Evolutionary conservation across 35 echinoderm and acorn worm genomes (phyloP).

Genomic region (Ophioderma brevispina): DNA sequence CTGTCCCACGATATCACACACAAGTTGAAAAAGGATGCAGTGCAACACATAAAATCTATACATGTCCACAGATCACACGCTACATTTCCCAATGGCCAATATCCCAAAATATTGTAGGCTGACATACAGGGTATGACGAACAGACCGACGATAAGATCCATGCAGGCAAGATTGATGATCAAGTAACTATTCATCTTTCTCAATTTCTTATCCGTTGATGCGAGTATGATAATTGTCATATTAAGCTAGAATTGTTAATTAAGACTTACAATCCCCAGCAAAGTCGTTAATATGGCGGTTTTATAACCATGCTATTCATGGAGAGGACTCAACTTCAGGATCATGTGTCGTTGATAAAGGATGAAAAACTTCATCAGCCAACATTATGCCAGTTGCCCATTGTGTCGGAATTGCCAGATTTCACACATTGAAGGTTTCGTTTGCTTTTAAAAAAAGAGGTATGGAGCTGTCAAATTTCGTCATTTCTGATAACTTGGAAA

Average conservation of each 20-base stretch:
- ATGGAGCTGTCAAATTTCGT: too few species aligned
- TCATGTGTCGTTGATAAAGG: too few species aligned
- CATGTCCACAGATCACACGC: constrained; percentile 57
- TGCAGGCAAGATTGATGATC: constrained; percentile 44
- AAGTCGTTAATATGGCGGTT: not conserved
- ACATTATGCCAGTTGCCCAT: too few species aligned
- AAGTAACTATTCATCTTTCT: constrained; percentile 58
- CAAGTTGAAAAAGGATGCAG: constrained; percentile 54
- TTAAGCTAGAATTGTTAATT: constrained; percentile 46
- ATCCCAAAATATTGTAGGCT: constrained; percentile 36
- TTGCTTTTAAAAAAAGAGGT: too few species aligned
- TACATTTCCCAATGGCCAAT: constrained; percentile 33
- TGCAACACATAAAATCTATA: constrained; percentile 48
- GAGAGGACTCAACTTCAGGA: not conserved
- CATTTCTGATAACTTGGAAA: too few species aligned
- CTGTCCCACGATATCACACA: constrained; percentile 49
- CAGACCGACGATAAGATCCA: constrained; percentile 45
- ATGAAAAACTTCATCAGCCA: too few species aligned
- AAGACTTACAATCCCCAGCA: not conserved
- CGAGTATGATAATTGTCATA: constrained; percentile 38
- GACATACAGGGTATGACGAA: constrained; percentile 48
- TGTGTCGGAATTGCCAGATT: too few species aligned
- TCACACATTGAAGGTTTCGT: too few species aligned
- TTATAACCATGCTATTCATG: not conserved
- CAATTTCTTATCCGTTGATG: constrained; percentile 21